These are phyloP conservation scores for Cliona cf. orientalis DNA, from an alignment of 37 sponge, comb jelly and placozoan genomes.

Conservation along the genomic window DNA sequence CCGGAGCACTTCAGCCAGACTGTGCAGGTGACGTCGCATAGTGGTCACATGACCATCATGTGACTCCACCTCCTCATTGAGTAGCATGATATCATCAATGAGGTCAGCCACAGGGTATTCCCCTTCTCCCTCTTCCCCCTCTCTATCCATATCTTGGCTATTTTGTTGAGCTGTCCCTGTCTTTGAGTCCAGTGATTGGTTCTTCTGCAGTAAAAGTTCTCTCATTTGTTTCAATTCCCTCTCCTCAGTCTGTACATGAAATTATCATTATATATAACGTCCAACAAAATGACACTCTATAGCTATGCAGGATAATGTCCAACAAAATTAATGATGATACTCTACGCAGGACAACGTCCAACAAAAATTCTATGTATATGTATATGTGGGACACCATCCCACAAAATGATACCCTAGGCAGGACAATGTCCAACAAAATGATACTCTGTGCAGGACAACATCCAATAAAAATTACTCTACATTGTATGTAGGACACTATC, in stretches of 20 bases:
- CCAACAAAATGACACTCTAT: too few species aligned
- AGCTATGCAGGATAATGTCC: too few species aligned
- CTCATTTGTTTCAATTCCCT: conserved; percentile 48
- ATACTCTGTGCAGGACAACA: too few species aligned
- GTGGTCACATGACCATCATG: conserved; percentile 12
- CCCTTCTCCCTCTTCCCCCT: neutral
- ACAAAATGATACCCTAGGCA: conserved; percentile 12
- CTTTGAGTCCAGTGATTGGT: conserved; percentile 17
- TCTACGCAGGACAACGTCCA: too few species aligned
- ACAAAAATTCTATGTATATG: too few species aligned
- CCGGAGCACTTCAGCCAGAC: conserved; percentile 28
- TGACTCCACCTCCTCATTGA: conserved; percentile 70
- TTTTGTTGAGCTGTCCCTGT: neutral
- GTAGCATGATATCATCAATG: conserved; percentile 70
- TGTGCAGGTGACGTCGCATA: conserved; percentile 8
- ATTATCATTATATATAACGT: too few species aligned
- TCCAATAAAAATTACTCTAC: too few species aligned
- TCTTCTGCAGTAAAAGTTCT: conserved; percentile 40
- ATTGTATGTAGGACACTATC: too few species aligned
- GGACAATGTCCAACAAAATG: too few species aligned
- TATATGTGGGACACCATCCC: too few species aligned
- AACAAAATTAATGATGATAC: too few species aligned
- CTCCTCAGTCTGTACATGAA: conserved; percentile 30
- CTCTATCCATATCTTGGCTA: conserved; percentile 1
- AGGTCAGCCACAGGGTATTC: conserved; percentile 7